Evolutionary conservation across 2,888 invertebrate species (phyloP), one percentile per base, ranked within the genome.

Genomic region (Coleophora deauratella): DNA sequence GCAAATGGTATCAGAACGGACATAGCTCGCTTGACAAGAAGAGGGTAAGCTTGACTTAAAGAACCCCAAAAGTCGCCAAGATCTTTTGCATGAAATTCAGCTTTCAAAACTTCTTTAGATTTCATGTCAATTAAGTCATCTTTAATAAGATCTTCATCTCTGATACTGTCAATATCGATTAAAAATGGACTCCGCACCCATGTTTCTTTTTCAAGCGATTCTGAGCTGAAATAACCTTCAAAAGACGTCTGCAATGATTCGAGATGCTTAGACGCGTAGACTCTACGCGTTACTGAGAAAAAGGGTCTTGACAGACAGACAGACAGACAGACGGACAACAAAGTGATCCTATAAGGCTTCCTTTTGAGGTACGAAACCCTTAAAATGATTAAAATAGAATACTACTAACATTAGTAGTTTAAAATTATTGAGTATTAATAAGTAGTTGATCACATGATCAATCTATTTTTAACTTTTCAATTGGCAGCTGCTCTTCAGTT

Each of bases 1-100:
- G 45, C 46, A 50, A 50, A 43, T 36, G 50, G 39, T 39, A 50
- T 44, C 41, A 44, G 40, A 43, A 48, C 41, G 32, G 42, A 44
- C 42, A 38, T 46, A 34, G 46, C 44, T 46, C 38, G 41, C 37
- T 44, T 45, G 35, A 41, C 45, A 41, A 45, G 39, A 41, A 33
- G 38, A n/a, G 44, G 42, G 41, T 50, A 50, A 46, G 45, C 46
- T 42, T 39, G 33, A 37, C 38, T 40, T 27, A 47, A 44, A 40
- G 37, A 38, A 44, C 43, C 38, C 42, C 41, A 42, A 37, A 42
- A 37, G 10, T 42, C 37, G 37, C 37, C 33, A 34, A 42, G 34
- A 37, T 28, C 35, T 35, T 37, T 37, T 37, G 37, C 35, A 21
- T 34, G 30, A 37, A 42, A 42, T 42, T 42, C 37, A 14, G 34